These are phyloP conservation scores for Mycetomoellerius zeteki DNA, from an alignment of 1,140 invertebrate species.

Conservation along the genomic window DNA sequence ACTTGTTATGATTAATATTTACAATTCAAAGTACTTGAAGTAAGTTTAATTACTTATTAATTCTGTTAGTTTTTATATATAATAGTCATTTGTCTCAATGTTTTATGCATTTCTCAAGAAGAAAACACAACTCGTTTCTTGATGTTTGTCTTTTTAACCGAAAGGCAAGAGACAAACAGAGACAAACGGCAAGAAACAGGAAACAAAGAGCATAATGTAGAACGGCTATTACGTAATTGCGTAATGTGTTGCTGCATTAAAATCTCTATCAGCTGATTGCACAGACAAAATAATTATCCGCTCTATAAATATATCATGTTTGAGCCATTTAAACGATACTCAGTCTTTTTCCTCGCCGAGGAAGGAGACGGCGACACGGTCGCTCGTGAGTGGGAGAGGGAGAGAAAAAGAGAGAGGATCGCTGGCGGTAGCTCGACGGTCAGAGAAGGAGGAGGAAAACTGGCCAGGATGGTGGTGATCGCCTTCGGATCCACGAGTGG, in stretches of 20 bases:
- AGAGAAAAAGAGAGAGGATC: conserved; percentile 67
- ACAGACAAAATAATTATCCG: conserved; percentile 42
- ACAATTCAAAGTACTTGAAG: background rate
- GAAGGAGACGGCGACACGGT: conserved; percentile 35
- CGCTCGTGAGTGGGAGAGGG: conserved; percentile 8
- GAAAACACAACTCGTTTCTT: background rate
- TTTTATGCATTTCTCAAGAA: background rate
- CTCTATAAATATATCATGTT: conserved; percentile 25
- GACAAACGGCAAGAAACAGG: too few relatives aligned
- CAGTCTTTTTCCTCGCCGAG: conserved; percentile 35
- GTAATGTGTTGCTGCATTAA: conserved; percentile 29
- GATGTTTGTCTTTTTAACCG: too few relatives aligned
- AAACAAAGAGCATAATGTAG: too few relatives aligned
- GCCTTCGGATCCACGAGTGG: conserved; percentile 69
- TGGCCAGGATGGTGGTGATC: conserved; percentile 73
- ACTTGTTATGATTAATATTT: background rate
- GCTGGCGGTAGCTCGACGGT: conserved; percentile 47
- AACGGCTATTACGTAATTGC: too few relatives aligned
- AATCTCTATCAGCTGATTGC: conserved; percentile 29
- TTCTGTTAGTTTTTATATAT: background rate
- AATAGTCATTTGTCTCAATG: background rate
- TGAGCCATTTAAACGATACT: conserved; percentile 29
- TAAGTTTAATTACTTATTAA: background rate
- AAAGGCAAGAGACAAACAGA: too few relatives aligned
- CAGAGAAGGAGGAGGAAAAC: conserved; percentile 73